Percentiles rank a stretch among this genome's conserved stretches.
Conservation (phyloP, 2,888 invertebrate genomes). For the Xestobium rufovillosum region DNA sequence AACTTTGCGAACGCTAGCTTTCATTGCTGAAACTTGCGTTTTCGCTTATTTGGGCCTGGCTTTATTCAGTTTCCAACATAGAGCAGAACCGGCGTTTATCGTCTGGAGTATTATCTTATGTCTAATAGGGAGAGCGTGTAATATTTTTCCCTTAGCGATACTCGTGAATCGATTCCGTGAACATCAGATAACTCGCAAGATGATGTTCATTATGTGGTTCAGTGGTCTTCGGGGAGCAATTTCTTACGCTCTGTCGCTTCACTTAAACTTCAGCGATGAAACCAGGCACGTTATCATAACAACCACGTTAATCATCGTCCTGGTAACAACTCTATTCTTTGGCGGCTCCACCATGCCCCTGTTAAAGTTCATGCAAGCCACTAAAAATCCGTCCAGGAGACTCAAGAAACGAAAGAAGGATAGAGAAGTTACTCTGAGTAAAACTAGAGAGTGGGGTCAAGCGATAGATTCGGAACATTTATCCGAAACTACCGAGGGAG, state of each 20-base stretch:
- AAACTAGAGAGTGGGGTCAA: conserved; percentile 97
- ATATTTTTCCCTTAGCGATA: conserved; percentile 91
- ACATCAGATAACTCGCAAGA: conserved; percentile 95
- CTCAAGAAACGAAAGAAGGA: conserved; percentile 48
- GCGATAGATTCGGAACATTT: conserved; percentile 89
- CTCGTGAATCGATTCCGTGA: conserved; percentile 93
- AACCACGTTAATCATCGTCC: conserved; percentile 93
- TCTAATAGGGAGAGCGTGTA: conserved; percentile 87
- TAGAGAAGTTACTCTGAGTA: conserved; percentile 87
- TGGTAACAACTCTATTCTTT: conserved; percentile 90
- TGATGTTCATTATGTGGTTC: conserved; percentile 99
- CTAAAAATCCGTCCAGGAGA: conserved; percentile 49
- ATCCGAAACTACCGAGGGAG: conserved; percentile 88
- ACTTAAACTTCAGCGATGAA: conserved; percentile 89
- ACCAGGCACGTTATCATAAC: conserved; percentile 95
- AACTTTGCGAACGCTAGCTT: conserved; percentile 93
- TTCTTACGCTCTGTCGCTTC: conserved; percentile 93
- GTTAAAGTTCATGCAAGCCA: conserved; percentile 80
- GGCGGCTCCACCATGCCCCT: conserved; percentile 98
- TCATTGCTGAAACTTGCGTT: conserved; percentile 97
- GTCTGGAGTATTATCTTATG: conserved; percentile 92
- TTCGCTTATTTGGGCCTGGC: conserved; percentile 96
- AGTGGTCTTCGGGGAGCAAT: conserved; percentile 95
- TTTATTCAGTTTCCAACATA: conserved; percentile 89
- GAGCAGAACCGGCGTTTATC: conserved; percentile 84